Percentiles rank a stretch among this genome's conserved stretches.
phyloP scores from a whole-genome alignment of 2,888 invertebrate species.

The Apomyelois bistriatella region DNA sequence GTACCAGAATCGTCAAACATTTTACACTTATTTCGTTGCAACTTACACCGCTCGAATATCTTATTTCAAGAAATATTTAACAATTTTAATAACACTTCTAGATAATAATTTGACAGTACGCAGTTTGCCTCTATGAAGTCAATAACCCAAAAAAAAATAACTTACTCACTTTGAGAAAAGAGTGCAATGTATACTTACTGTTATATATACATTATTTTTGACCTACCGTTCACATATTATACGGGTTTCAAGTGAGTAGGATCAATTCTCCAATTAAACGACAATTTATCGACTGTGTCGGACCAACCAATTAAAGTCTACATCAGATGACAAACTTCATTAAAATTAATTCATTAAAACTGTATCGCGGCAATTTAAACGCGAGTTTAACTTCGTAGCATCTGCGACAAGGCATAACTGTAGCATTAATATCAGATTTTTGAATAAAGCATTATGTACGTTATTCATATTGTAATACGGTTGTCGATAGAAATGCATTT shows the following conservation, averaged over 20 bases:
- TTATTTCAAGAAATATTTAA: too few species aligned
- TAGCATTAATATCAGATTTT: neutral
- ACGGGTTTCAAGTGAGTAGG: neutral
- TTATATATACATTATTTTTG: too few species aligned
- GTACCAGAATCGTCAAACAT: too few species aligned
- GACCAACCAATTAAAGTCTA: neutral
- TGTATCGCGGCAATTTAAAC: conserved; percentile 9
- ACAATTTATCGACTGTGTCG: neutral
- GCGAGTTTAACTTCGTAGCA: conserved; percentile 9
- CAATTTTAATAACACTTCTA: too few species aligned
- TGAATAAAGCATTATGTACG: conserved; percentile 22
- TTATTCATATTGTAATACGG: conserved; percentile 31
- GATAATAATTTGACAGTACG: too few species aligned
- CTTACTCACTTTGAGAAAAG: too few species aligned
- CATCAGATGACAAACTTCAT: conserved; percentile 9
- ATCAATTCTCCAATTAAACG: neutral
- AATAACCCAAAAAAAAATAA: too few species aligned
- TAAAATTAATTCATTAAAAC: conserved; percentile 11
- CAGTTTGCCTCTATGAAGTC: too few species aligned
- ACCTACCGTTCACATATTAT: too few species aligned
- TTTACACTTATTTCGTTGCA: too few species aligned
- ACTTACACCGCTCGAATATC: too few species aligned
- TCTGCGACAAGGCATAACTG: conserved; percentile 11
- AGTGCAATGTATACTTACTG: too few species aligned
- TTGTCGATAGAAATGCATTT: conserved; percentile 27